Conservation (phyloP, 2,797 vertebrate genomes). For the Centroberyx gerrardi region DNA sequence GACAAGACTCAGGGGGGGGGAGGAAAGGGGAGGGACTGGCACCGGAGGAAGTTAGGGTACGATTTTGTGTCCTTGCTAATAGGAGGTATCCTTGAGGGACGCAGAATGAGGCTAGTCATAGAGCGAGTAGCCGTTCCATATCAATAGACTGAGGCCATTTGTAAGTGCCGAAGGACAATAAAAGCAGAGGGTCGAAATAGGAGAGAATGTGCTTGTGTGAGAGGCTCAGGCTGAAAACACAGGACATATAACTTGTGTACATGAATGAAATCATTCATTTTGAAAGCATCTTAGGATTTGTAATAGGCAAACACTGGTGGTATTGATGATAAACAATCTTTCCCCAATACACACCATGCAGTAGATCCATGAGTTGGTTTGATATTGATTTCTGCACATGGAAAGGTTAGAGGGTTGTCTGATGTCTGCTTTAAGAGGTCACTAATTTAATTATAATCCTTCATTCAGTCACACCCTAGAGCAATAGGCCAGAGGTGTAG, state of each 20-base stretch:
- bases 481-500: slow-evolving; percentile 14
- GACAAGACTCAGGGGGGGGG: slow-evolving; percentile 40
- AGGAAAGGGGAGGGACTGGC: slow-evolving; percentile 3
- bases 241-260: too few species aligned
- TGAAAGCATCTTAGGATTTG: background rate
- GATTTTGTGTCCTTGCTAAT: slow-evolving; percentile 23
- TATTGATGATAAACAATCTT: slow-evolving; percentile 20
- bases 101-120: slow-evolving; percentile 26
- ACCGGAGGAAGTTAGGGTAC: slow-evolving; percentile 24
- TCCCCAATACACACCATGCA: slow-evolving; percentile 40
- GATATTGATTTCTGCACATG: slow-evolving; percentile 65
- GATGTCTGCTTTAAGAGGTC: slow-evolving; percentile 60
- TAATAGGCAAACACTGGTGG: slow-evolving; percentile 4
- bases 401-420: slow-evolving; percentile 43
- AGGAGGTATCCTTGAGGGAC: slow-evolving; percentile 26
- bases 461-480: slow-evolving; percentile 44
- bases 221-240: background rate
- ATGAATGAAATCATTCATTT: slow-evolving; percentile 3
- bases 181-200: background rate
- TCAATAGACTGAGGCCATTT: slow-evolving; percentile 27
- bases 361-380: slow-evolving; percentile 41
- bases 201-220: background rate
- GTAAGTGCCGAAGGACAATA: background rate
- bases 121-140: background rate
- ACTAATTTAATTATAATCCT: slow-evolving; percentile 69